A percentile compares a stretch with the other conserved stretches of the same genome.
phyloP scores from a whole-genome alignment of 1,140 invertebrate species.

The Augochlora pura region DNA sequence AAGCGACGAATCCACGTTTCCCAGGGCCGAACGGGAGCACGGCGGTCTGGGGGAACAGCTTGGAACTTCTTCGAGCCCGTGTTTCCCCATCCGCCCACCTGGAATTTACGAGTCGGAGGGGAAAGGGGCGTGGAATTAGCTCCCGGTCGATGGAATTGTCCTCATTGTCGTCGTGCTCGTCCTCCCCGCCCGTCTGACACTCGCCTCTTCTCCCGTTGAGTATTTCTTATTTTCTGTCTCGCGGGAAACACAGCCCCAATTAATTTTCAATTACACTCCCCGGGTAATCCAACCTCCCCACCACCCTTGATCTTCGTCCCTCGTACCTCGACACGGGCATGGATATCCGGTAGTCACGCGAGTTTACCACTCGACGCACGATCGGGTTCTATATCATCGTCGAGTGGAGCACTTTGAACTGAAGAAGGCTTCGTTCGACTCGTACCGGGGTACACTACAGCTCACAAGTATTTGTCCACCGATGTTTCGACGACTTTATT shows the following conservation, averaged over 20 bases:
- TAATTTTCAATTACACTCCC: conserved; percentile 59
- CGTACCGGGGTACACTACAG: no score
- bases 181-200: neutral
- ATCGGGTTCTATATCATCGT: conserved; percentile 39
- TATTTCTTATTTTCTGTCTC: conserved; percentile 20
- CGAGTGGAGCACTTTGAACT: neutral
- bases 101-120: neutral
- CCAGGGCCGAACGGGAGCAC: neutral
- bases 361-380: conserved; percentile 54
- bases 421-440: conserved; percentile 5
- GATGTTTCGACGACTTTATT: neutral
- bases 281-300: neutral
- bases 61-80: neutral
- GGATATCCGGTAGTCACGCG: conserved; percentile 58
- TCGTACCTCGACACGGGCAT: conserved; percentile 9
- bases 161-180: neutral
- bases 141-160: neutral
- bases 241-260: conserved; percentile 35
- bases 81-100: neutral
- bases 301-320: conserved; percentile 16
- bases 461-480: neutral
- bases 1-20: neutral
- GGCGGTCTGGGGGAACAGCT: neutral
- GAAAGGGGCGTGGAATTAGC: neutral
- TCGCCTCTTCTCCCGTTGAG: no score